phyloP scores from a whole-genome alignment of 2,113 vertebrate species.

The Stomatorhinus ivindoensis region DNA sequence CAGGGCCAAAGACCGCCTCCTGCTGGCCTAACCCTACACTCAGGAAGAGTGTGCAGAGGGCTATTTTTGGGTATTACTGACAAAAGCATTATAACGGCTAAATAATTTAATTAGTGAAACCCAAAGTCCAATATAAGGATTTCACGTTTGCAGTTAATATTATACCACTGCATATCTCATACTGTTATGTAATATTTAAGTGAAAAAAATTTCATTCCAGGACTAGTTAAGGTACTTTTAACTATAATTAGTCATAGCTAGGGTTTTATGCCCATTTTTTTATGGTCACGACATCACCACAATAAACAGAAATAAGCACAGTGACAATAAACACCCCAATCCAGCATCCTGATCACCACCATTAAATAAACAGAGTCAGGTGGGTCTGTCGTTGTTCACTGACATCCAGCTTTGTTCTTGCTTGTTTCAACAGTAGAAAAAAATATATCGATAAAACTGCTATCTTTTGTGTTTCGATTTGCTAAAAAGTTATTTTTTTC shows the following conservation, averaged over 20 bases:
- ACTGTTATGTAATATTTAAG: background rate
- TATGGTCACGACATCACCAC: background rate
- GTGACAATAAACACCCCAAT: background rate
- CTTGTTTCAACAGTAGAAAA: background rate
- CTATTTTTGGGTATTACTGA: background rate
- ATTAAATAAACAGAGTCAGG: background rate
- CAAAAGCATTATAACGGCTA: background rate
- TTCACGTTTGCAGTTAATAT: background rate
- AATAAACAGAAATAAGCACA: background rate
- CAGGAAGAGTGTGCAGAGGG: background rate
- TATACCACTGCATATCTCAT: background rate
- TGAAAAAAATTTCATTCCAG: background rate
- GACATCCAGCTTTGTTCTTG: background rate
- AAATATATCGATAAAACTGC: background rate
- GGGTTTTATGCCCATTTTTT: background rate
- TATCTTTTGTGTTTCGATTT: background rate
- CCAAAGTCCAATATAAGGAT: background rate
- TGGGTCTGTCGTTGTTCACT: background rate
- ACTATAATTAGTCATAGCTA: background rate
- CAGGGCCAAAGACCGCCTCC: background rate
- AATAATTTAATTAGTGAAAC: background rate
- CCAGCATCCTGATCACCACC: background rate
- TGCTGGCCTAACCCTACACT: background rate
- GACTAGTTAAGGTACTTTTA: background rate
- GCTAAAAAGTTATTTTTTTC: background rate